Evolutionary conservation across 2,113 vertebrate species (phyloP).

Genomic region (Hystrix cristata): DNA sequence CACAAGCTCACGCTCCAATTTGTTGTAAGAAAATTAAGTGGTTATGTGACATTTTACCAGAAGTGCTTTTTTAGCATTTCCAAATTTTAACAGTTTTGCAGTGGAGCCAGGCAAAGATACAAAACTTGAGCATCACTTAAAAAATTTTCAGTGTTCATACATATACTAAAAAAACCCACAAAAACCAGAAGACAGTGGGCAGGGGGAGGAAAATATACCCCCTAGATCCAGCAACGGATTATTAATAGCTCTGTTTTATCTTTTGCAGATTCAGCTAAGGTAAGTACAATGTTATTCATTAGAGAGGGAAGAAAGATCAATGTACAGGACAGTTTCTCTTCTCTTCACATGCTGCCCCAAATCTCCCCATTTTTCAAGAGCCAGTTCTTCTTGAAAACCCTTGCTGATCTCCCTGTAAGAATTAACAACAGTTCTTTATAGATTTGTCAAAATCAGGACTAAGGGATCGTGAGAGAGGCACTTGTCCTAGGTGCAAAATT

Average conservation of each 20-base stretch:
- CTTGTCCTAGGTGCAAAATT: slow-evolving; percentile 17
- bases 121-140: slow-evolving; percentile 28
- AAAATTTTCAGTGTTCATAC: background rate
- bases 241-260: background rate
- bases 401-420: background rate
- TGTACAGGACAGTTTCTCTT: background rate
- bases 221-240: background rate
- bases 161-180: background rate
- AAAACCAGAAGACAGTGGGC: background rate
- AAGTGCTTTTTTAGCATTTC: slow-evolving; percentile 13
- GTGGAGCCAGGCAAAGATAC: background rate
- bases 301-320: background rate
- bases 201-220: background rate
- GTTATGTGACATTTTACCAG: background rate
- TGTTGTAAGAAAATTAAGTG: slow-evolving; percentile 32
- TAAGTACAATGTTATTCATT: background rate
- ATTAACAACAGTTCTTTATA: slow-evolving; percentile 7
- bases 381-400: background rate
- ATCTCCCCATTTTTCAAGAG: slow-evolving; percentile 2
- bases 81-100: background rate
- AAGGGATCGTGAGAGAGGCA: background rate
- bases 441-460: background rate
- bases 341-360: slow-evolving; percentile 1
- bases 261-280: slow-evolving; percentile 34
- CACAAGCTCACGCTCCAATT: background rate